phyloP scores from a whole-genome alignment of 2,888 invertebrate species.

The Frankliniella intonsa region DNA sequence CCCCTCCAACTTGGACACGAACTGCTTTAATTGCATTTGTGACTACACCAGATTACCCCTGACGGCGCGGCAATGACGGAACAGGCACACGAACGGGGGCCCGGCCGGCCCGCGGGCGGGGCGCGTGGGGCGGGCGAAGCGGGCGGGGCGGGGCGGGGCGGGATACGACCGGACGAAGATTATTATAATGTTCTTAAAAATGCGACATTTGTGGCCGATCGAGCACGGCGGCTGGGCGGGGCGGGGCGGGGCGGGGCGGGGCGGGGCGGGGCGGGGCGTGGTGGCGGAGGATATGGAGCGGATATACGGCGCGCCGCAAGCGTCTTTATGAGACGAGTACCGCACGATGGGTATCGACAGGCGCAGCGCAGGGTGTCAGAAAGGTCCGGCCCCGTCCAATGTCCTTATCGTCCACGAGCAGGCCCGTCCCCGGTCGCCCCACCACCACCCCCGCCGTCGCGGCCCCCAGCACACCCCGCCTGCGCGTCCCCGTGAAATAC shows the following conservation, averaged over 20 bases:
- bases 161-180: too few relatives aligned
- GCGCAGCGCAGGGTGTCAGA: background rate
- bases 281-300: too few relatives aligned
- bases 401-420: too few relatives aligned
- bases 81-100: background rate
- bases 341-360: background rate
- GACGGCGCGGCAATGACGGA: background rate
- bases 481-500: too few relatives aligned
- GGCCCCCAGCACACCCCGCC: too few relatives aligned
- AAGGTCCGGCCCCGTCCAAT: too few relatives aligned
- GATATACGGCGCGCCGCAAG: too few relatives aligned
- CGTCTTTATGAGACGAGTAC: background rate
- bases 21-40: slow-evolving; percentile 19
- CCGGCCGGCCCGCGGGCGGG: background rate
- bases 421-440: too few relatives aligned
- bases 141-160: background rate
- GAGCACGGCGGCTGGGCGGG: background rate
- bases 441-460: too few relatives aligned
- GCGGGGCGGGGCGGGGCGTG: background rate
- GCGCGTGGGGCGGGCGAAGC: background rate
- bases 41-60: slow-evolving; percentile 21
- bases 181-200: too few relatives aligned
- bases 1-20: slow-evolving; percentile 17
- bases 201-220: background rate
- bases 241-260: background rate